A percentile compares a stretch with the other conserved stretches of the same genome.
Conservation (phyloP, 1,140 invertebrate genomes). For the Hirudo medicinalis region DNA sequence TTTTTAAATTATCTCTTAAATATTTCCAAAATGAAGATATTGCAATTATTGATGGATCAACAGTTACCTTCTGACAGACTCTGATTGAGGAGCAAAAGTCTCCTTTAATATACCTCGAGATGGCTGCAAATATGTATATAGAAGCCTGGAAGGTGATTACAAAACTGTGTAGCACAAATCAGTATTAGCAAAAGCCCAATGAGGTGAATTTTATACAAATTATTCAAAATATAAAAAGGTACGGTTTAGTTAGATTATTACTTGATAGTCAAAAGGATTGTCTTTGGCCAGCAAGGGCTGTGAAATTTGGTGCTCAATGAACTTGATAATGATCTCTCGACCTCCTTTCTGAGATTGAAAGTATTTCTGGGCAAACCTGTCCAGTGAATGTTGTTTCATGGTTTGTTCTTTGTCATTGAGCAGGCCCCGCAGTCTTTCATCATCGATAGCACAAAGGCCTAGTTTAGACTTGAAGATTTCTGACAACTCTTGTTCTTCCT, state of each 20-base stretch:
- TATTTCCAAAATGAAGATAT: too few relatives aligned
- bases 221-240: too few relatives aligned
- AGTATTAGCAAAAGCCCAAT: too few relatives aligned
- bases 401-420: conserved; percentile 10
- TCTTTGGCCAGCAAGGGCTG: conserved; percentile 5
- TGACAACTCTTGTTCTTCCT: conserved; percentile 21
- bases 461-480: conserved; percentile 22
- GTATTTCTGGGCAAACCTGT: conserved; percentile 14
- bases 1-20: too few relatives aligned
- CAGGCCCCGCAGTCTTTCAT: background rate
- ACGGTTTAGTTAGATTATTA: background rate
- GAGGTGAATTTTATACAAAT: too few relatives aligned
- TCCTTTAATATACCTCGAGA: too few relatives aligned
- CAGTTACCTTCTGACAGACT: too few relatives aligned
- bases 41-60: too few relatives aligned
- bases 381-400: background rate
- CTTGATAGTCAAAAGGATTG: background rate
- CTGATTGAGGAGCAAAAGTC: too few relatives aligned
- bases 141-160: too few relatives aligned
- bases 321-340: background rate
- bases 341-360: conserved; percentile 3
- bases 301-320: background rate
- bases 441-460: conserved; percentile 16
- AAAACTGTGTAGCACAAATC: too few relatives aligned
- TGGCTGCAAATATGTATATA: too few relatives aligned